Base-by-base conservation (phyloP, 1,140 invertebrate species). In the Asbolus verrucosus region DNA sequence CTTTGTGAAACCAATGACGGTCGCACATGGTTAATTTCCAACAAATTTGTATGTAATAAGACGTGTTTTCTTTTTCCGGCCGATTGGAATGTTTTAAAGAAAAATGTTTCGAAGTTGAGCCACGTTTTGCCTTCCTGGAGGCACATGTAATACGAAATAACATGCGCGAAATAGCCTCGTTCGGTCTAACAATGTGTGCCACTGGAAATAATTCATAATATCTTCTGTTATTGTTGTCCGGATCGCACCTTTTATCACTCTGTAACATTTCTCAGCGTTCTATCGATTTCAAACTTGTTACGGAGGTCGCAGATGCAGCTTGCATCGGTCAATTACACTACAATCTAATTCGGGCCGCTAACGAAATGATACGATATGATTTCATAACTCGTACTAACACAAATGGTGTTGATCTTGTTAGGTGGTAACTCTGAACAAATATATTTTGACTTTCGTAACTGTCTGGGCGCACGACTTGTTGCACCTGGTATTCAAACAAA, bases 271-370 rank as follows among this genome's bases (percentile, higher is more conserved):
- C 27, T 54, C 46, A 54, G 18, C n/a, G 5, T 9, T 24, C 11
- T 54, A 54, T 54, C 14, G 46, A 54, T 54, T 54, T 54, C 13
- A 54, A 54, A 54, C 19, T 54, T 54, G 27, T 54, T 54, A 30
- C 46, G 21, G 6, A 6, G 46, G 46, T 27, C 24, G 46, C 46
- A 54, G 46, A 54, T 54, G 46, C 27, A 54, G 14, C 46, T 30
- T 54, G 24, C 21, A 54, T 54, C 27, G 46, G 46, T 54, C 46
- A 54, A 54, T 54, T 54, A 54, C 46, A 19, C 19, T 24, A 21
- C 21, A 54, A 54, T 54, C 19, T 54, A 54, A 19, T 54, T 54
- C 46, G 27, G 27, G 27, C 46, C 27, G 46, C 46, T 54, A 54
- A 54, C 27, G 46, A 54, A 54, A 54, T n/a, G n/a, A n/a, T n/a